Conservation (phyloP, 1,140 invertebrate genomes). For the Venturia canescens region DNA sequence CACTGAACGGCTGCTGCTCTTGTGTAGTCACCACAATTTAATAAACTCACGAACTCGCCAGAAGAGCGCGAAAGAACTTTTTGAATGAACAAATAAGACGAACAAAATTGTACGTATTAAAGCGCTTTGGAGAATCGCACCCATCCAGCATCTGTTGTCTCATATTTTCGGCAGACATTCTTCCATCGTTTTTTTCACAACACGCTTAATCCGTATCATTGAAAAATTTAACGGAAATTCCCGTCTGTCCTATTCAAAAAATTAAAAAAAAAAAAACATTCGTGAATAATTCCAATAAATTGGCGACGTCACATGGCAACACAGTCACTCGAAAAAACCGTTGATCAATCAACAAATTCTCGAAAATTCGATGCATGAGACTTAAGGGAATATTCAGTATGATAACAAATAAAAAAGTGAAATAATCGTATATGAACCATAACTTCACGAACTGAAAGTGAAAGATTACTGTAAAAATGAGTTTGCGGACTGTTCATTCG, state of each 20-base stretch:
- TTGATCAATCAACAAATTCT: too few species aligned
- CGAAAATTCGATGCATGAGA: too few species aligned
- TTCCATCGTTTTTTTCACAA: neutral
- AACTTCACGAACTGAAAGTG: too few species aligned
- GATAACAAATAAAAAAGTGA: too few species aligned
- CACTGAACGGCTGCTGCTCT: neutral
- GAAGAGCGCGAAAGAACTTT: neutral
- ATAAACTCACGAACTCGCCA: slow-evolving; percentile 7
- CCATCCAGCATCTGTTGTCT: slow-evolving; percentile 10
- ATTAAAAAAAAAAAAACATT: neutral
- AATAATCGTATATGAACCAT: too few species aligned
- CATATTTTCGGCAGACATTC: neutral
- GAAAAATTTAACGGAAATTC: too few species aligned
- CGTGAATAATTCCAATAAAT: too few species aligned
- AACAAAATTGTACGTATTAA: neutral
- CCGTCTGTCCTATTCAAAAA: neutral
- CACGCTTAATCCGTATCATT: neutral
- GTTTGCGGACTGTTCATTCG: too few species aligned
- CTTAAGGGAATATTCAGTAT: too few species aligned
- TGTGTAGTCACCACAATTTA: neutral
- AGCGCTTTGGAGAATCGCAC: neutral
- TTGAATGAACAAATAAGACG: slow-evolving; percentile 2
- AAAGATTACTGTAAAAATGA: too few species aligned
- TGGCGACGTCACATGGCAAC: too few species aligned
- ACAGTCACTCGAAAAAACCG: too few species aligned